Percentiles rank a stretch among this genome's conserved stretches.
Evolutionary conservation across 2,888 invertebrate species (phyloP).

Genomic region (Habrosyne pyritoides): DNA sequence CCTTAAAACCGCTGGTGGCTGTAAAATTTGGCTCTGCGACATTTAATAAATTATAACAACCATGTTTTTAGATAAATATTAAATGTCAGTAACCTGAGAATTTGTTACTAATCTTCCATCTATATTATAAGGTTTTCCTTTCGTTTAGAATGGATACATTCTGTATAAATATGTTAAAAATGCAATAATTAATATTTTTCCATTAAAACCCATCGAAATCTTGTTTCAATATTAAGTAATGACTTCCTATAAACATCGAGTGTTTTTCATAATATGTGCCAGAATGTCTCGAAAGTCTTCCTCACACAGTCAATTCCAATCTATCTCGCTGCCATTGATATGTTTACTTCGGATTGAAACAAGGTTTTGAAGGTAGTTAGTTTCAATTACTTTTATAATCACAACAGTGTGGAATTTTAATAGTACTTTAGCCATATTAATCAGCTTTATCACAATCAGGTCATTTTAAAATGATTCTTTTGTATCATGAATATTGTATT

Average conservation of each 20-base stretch:
- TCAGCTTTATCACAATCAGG: constrained; percentile 28
- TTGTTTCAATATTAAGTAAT: neutral
- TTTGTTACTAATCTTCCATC: neutral
- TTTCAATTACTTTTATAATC: neutral
- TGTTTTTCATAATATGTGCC: neutral
- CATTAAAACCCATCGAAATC: neutral
- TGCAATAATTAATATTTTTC: neutral
- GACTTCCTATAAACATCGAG: neutral
- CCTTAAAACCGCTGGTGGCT: neutral
- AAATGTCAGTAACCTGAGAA: too few relatives aligned
- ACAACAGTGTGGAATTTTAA: constrained; percentile 27
- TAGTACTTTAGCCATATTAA: constrained; percentile 32
- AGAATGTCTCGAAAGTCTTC: neutral
- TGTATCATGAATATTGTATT: neutral
- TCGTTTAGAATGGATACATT: neutral
- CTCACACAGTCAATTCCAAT: neutral
- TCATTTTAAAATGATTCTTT: neutral
- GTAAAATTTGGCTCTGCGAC: too few relatives aligned
- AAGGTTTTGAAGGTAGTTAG: neutral
- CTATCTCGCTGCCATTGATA: neutral
- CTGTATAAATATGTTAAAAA: neutral
- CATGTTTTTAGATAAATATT: neutral
- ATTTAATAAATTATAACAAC: neutral
- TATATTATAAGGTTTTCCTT: neutral
- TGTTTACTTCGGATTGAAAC: neutral